A percentile compares a stretch with the other conserved stretches of the same genome.
Evolutionary conservation across 2,797 vertebrate genomes (phyloP).

Genomic region (Merluccius polli): DNA sequence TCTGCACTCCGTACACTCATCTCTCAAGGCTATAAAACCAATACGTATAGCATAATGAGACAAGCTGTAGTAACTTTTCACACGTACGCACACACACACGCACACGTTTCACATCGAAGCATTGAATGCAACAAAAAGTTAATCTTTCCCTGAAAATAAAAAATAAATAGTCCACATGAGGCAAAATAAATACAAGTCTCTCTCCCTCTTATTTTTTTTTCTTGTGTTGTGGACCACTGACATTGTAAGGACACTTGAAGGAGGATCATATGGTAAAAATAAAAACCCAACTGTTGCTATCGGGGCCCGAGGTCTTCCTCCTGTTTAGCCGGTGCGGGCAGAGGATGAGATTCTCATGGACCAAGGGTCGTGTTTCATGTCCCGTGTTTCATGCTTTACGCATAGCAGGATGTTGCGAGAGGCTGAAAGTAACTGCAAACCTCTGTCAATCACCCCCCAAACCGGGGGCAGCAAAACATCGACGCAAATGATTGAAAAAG

Average conservation of each 20-base stretch:
- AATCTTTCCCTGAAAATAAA: slow-evolving; percentile 38
- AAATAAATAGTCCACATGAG: slow-evolving; percentile 23
- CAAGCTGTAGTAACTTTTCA: slow-evolving; percentile 3
- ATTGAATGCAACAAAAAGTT: slow-evolving; percentile 40
- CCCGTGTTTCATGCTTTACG: background rate
- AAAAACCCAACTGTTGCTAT: slow-evolving; percentile 61
- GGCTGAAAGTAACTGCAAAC: background rate
- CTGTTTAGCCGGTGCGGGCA: background rate
- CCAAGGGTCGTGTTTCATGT: background rate
- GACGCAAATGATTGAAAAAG: background rate
- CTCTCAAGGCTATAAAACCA: slow-evolving; percentile 42
- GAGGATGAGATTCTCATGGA: background rate
- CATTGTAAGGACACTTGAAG: slow-evolving; percentile 80
- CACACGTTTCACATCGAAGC: slow-evolving; percentile 38
- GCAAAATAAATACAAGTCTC: slow-evolving; percentile 41
- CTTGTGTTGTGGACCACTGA: slow-evolving; percentile 47
- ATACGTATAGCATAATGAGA: slow-evolving; percentile 46
- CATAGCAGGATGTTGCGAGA: background rate
- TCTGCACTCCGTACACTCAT: slow-evolving; percentile 25
- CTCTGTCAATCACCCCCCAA: background rate
- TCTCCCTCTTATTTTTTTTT: slow-evolving; percentile 21
- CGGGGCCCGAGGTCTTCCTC: background rate
- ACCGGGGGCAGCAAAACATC: background rate
- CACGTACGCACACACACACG: slow-evolving; percentile 28
- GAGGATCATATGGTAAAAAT: slow-evolving; percentile 71